Evolutionary conservation across 2,797 vertebrate genomes (phyloP).

Genomic region (Tarsius wallacei): DNA sequence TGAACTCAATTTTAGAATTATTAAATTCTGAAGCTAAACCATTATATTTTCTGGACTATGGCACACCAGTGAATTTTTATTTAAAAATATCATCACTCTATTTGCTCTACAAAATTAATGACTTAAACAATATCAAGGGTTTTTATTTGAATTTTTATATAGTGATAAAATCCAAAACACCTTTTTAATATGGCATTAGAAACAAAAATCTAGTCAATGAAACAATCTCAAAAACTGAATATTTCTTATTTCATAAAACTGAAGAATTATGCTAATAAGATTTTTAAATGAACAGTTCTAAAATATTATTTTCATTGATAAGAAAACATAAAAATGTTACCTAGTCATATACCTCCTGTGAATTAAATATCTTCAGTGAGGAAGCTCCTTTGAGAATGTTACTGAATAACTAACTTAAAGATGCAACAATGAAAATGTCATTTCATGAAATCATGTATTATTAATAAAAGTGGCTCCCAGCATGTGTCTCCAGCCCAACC

Average conservation of each 20-base stretch:
- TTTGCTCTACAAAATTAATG: constrained; percentile 51
- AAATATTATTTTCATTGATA: neutral
- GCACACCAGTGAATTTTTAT: neutral
- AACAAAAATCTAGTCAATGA: constrained; percentile 42
- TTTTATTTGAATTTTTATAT: constrained; percentile 6
- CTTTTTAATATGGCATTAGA: constrained; percentile 19
- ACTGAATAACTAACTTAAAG: neutral
- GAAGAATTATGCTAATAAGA: neutral
- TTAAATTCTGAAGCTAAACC: neutral
- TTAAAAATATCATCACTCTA: constrained; percentile 8
- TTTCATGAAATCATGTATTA: neutral
- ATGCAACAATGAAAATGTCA: neutral
- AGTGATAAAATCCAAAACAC: constrained; percentile 45
- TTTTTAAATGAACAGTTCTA: constrained; percentile 5
- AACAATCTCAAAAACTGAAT: constrained; percentile 28
- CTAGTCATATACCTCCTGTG: neutral
- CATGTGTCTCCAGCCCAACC: neutral
- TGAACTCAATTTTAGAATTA: neutral
- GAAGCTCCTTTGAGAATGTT: neutral
- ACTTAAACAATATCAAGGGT: constrained; percentile 16
- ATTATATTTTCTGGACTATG: constrained; percentile 42
- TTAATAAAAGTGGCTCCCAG: neutral
- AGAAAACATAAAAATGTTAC: constrained; percentile 49
- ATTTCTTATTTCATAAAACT: constrained; percentile 4
- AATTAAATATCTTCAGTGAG: constrained; percentile 16